Conservation (phyloP, 1,140 invertebrate genomes). For the Zaprionus taronus region DNA sequence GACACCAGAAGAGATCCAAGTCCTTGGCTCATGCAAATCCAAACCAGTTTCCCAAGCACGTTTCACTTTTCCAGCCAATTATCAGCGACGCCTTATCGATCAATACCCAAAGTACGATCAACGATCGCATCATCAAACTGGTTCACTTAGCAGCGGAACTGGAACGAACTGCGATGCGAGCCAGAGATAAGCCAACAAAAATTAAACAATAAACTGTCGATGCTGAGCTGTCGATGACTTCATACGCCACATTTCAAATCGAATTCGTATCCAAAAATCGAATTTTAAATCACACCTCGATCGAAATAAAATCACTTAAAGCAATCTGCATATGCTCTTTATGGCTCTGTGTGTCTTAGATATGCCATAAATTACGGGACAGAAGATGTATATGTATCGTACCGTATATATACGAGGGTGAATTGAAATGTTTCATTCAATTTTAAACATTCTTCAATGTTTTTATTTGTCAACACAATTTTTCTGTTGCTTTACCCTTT, state of each 20-base stretch:
- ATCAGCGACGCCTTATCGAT: slow-evolving; percentile 5
- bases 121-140: slow-evolving; percentile 62
- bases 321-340: slow-evolving; percentile 69
- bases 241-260: slow-evolving; percentile 57
- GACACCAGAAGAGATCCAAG: background rate
- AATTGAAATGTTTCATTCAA: too few relatives aligned
- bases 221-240: slow-evolving; percentile 58
- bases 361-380: slow-evolving; percentile 67
- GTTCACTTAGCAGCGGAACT: slow-evolving; percentile 63
- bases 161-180: slow-evolving; percentile 18
- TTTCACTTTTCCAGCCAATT: slow-evolving; percentile 34
- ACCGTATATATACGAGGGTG: background rate
- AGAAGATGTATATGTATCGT: slow-evolving; percentile 25
- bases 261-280: slow-evolving; percentile 25
- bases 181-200: slow-evolving; percentile 25
- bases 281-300: slow-evolving; percentile 72
- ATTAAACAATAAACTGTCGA: slow-evolving; percentile 27
- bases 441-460: too few relatives aligned
- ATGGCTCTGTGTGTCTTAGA: slow-evolving; percentile 36
- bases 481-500: too few relatives aligned
- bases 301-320: slow-evolving; percentile 78
- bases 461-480: too few relatives aligned
- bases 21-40: slow-evolving; percentile 22
- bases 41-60: slow-evolving; percentile 48
- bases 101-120: slow-evolving; percentile 29